phyloP scores from a whole-genome alignment of 2,888 invertebrate genomes.

The Andrena bicolor region DNA sequence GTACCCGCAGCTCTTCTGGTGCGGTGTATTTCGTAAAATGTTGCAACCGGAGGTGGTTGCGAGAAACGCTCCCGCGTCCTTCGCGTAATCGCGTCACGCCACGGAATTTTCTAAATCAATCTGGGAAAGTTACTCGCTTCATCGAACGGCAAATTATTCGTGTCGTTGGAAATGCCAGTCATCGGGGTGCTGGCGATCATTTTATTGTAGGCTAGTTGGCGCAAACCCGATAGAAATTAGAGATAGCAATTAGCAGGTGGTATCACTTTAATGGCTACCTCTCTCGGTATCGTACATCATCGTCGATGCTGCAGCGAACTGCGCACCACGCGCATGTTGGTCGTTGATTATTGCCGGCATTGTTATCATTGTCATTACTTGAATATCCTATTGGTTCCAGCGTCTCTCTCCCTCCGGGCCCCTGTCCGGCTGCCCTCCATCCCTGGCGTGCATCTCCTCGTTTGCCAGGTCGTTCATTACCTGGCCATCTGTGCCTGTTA shows the following conservation, averaged over 20 bases:
- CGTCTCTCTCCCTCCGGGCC: constrained; percentile 1
- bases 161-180: constrained; percentile 35
- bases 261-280: constrained; percentile 69
- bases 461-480: constrained; percentile 42
- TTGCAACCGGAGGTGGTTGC: not conserved
- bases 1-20: not conserved
- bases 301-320: constrained; percentile 55
- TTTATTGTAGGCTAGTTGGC: constrained; percentile 51
- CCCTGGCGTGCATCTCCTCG: constrained; percentile 23
- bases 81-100: not conserved
- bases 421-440: constrained; percentile 7
- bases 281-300: constrained; percentile 66
- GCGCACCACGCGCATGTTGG: constrained; percentile 56
- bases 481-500: constrained; percentile 35
- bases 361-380: constrained; percentile 73
- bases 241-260: constrained; percentile 71
- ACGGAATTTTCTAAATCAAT: not conserved
- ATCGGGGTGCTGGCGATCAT: constrained; percentile 44
- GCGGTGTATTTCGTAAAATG: not conserved
- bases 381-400: constrained; percentile 63
- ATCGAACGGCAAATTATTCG: constrained; percentile 31
- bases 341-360: constrained; percentile 70
- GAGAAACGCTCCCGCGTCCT: not conserved
- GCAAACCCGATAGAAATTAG: constrained; percentile 63
- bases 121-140: not conserved